phyloP scores from a whole-genome alignment of 2,113 vertebrate genomes.

The Syngnathus scovelli region DNA sequence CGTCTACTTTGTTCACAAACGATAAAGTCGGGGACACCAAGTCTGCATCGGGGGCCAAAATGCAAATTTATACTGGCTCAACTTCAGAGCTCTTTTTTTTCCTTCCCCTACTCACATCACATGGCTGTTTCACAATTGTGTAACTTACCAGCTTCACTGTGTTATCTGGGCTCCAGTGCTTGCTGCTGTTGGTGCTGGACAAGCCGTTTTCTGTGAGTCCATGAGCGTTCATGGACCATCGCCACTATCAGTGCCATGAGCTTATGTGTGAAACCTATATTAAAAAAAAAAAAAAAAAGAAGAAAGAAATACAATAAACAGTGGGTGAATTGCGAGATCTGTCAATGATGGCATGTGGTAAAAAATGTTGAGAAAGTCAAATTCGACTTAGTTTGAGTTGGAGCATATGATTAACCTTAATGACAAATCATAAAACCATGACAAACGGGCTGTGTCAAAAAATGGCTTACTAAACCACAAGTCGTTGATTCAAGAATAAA shows the following conservation, averaged over 20 bases:
- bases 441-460: background rate
- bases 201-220: constrained; percentile 46
- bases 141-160: constrained; percentile 37
- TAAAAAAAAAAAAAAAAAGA: background rate
- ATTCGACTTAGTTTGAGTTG: background rate
- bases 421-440: background rate
- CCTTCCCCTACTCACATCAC: background rate
- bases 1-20: constrained; percentile 58
- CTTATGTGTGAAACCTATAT: constrained; percentile 20
- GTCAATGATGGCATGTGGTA: background rate
- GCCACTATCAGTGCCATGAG: constrained; percentile 25
- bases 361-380: background rate
- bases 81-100: constrained; percentile 25
- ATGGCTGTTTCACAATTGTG: background rate
- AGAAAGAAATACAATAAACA: background rate
- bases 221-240: constrained; percentile 40
- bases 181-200: constrained; percentile 44
- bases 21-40: constrained; percentile 39
- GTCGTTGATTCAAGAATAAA: background rate
- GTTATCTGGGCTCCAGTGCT: constrained; percentile 57
- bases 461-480: too few species aligned
- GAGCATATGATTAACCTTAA: background rate
- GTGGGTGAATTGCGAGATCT: background rate
- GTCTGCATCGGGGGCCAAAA: constrained; percentile 35
- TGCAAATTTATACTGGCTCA: constrained; percentile 21